Conservation (phyloP, 2,888 invertebrate species). For the Cremastobaeus sp. region DNA sequence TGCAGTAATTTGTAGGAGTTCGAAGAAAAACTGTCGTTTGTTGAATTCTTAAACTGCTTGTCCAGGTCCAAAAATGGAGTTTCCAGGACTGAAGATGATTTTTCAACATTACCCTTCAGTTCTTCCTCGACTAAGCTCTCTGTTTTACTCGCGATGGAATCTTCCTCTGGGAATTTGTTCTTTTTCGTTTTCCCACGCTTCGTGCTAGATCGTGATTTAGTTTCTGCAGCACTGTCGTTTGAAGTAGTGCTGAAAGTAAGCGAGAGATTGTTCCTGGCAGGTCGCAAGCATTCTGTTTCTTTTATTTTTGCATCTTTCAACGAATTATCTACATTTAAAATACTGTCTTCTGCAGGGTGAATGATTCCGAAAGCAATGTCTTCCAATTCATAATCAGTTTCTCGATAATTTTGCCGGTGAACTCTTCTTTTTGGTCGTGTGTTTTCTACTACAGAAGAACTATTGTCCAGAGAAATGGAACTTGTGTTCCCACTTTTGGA, state of each 20-base stretch:
- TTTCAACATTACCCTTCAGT: no score
- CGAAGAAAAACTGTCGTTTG: background rate
- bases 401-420: slow-evolving; percentile 60
- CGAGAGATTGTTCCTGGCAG: no score
- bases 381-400: slow-evolving; percentile 62
- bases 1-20: no score
- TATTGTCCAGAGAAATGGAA: background rate
- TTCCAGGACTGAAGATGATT: background rate
- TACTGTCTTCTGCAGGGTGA: slow-evolving; percentile 2
- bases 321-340: background rate
- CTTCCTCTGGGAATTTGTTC: no score
- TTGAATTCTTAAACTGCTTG: slow-evolving; percentile 7
- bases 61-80: background rate
- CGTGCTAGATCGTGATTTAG: no score
- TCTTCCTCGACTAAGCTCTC: no score
- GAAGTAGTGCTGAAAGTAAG: no score
- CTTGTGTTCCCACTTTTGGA: background rate
- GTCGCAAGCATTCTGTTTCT: no score
- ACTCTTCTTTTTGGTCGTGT: slow-evolving; percentile 60
- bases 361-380: slow-evolving; percentile 52
- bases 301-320: background rate
- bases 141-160: no score
- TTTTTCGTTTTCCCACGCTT: no score
- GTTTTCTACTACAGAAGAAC: background rate
- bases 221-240: no score